These are phyloP conservation scores for Gryon sp. DNA, from an alignment of 1,140 invertebrate genomes.

Conservation along the genomic window DNA sequence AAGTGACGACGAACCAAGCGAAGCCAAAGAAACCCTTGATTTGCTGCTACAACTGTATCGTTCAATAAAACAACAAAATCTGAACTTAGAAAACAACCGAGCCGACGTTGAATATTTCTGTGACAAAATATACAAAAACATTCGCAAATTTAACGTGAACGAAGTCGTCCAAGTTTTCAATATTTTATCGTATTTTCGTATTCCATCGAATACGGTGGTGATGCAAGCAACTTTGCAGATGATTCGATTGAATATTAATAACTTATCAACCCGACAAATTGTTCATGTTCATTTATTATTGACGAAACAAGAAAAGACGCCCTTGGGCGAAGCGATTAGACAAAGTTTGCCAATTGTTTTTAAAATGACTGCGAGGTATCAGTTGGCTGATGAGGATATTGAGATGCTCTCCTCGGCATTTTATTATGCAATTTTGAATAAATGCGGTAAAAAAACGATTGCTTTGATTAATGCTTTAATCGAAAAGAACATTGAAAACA, in stretches of 20 bases:
- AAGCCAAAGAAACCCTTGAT: no score
- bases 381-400: slow-evolving; percentile 5
- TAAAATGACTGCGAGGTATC: not conserved
- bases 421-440: not conserved
- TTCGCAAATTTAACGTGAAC: not conserved
- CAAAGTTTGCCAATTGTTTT: slow-evolving; percentile 19
- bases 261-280: slow-evolving; percentile 2
- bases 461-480: no score
- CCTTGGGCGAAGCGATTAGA: slow-evolving; percentile 14
- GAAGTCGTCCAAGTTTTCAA: not conserved
- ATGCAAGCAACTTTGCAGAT: slow-evolving; percentile 23
- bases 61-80: not conserved
- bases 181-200: not conserved
- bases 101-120: not conserved
- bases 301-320: not conserved
- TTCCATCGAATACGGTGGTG: slow-evolving; percentile 3
- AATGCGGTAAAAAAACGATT: not conserved
- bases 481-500: no score
- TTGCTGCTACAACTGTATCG: no score
- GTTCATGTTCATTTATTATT: slow-evolving; percentile 3
- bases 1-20: no score
- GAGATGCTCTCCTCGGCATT: not conserved
- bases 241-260: slow-evolving; percentile 24
- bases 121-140: slow-evolving; percentile 3
- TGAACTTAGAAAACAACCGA: not conserved